A percentile compares a stretch with the other conserved stretches of the same genome.
Evolutionary conservation across 2,797 vertebrate genomes (phyloP).

Genomic region (Erpetoichthys calabaricus): DNA sequence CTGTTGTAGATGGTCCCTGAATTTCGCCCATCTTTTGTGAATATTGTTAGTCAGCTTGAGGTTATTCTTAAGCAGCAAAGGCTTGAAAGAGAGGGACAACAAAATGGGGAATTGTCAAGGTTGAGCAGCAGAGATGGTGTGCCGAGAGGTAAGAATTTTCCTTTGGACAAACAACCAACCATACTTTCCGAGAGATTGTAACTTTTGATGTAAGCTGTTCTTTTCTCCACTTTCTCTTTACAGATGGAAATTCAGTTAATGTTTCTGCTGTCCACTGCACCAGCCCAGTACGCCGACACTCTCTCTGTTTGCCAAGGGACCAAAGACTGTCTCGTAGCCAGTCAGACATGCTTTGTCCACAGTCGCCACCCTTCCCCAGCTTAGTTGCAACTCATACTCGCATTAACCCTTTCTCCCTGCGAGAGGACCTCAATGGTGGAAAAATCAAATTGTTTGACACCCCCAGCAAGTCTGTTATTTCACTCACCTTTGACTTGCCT

Average conservation of each 20-base stretch:
- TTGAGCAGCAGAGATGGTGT: slow-evolving; percentile 11
- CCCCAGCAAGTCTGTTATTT: slow-evolving; percentile 78
- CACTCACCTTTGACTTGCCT: slow-evolving; percentile 67
- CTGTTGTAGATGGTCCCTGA: slow-evolving; percentile 60
- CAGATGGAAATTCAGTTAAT: too few relatives aligned
- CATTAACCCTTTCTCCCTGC: slow-evolving; percentile 86
- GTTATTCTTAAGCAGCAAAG: slow-evolving; percentile 42
- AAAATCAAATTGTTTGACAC: slow-evolving; percentile 89
- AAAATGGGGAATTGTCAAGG: slow-evolving; percentile 16
- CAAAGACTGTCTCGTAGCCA: slow-evolving; percentile 67
- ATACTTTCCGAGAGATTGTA: background rate
- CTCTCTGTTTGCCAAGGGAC: slow-evolving; percentile 39
- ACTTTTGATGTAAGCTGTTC: background rate
- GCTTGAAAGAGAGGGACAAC: slow-evolving; percentile 19
- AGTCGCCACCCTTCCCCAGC: slow-evolving; percentile 18
- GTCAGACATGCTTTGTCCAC: slow-evolving; percentile 58
- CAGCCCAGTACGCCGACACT: slow-evolving; percentile 23
- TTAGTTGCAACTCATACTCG: slow-evolving; percentile 37
- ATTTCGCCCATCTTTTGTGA: slow-evolving; percentile 68
- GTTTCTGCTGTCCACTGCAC: background rate
- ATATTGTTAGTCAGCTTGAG: slow-evolving; percentile 66
- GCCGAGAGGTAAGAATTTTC: slow-evolving; percentile 22
- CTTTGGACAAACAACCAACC: background rate
- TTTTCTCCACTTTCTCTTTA: background rate
- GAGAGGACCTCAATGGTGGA: slow-evolving; percentile 84